Percentiles rank a stretch among this genome's conserved stretches.
Evolutionary conservation across 2,113 vertebrate genomes (phyloP).

Genomic region (Saccopteryx bilineata): DNA sequence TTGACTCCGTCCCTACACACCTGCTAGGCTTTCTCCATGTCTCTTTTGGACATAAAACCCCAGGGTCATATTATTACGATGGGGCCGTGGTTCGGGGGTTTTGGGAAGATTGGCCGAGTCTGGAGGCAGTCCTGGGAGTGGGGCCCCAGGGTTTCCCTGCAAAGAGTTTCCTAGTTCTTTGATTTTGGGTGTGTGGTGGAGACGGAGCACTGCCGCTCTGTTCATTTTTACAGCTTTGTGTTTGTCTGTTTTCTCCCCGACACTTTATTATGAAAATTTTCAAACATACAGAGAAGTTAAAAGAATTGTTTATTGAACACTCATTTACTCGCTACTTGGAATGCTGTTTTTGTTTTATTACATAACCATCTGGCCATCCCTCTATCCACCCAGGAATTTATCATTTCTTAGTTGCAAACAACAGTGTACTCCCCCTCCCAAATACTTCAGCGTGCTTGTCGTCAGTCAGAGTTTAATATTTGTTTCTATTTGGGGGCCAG

Average conservation of each 20-base stretch:
- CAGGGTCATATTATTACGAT: no score
- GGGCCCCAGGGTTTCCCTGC: neutral
- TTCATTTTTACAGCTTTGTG: neutral
- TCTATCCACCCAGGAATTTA: neutral
- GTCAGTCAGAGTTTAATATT: neutral
- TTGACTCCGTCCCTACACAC: neutral
- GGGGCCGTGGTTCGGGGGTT: neutral
- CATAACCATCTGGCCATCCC: neutral
- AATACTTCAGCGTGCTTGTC: neutral
- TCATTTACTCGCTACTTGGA: neutral
- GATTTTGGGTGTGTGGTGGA: neutral
- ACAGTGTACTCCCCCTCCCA: neutral
- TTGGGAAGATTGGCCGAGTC: neutral
- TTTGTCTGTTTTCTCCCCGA: no score
- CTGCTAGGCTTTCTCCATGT: neutral
- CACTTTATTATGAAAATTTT: neutral
- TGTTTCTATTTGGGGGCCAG: neutral
- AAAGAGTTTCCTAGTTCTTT: neutral
- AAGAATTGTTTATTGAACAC: neutral
- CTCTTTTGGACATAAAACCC: neutral
- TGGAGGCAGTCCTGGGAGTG: neutral
- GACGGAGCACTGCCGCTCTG: neutral
- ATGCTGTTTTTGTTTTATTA: neutral
- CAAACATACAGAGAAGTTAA: neutral
- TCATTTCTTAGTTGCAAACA: neutral